Conservation (phyloP, 2,888 invertebrate genomes). For the Aproaerema taeniolella region DNA sequence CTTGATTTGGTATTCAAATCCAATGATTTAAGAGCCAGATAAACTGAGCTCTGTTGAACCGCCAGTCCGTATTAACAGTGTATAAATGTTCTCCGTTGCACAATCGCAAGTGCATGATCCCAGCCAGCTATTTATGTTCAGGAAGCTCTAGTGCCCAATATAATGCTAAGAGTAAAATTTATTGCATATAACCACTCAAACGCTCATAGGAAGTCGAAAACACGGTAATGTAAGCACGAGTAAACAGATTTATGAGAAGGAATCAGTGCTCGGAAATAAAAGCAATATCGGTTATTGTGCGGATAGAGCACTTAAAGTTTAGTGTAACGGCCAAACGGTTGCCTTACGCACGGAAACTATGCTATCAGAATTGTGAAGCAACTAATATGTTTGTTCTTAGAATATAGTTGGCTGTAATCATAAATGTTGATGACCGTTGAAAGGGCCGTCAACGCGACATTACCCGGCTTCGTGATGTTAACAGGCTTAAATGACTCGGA, state of each 20-base stretch:
- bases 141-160: slow-evolving; percentile 40
- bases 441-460: slow-evolving; percentile 55
- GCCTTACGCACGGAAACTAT: no score
- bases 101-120: slow-evolving; percentile 44
- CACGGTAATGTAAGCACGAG: slow-evolving; percentile 23
- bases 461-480: slow-evolving; percentile 58
- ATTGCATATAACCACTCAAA: slow-evolving; percentile 25
- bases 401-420: slow-evolving; percentile 45
- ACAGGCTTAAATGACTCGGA: slow-evolving; percentile 67
- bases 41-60: slow-evolving; percentile 11
- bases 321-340: slow-evolving; percentile 1
- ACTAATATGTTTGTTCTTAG: slow-evolving; percentile 28
- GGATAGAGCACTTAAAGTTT: background rate
- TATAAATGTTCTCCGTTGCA: slow-evolving; percentile 31
- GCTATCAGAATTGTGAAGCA: no score
- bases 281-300: background rate
- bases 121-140: slow-evolving; percentile 47
- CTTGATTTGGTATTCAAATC: slow-evolving; percentile 4
- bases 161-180: slow-evolving; percentile 29
- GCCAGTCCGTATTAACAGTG: slow-evolving; percentile 14
- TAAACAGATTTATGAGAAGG: slow-evolving; percentile 24
- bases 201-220: slow-evolving; percentile 21
- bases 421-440: slow-evolving; percentile 53
- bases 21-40: slow-evolving; percentile 7
- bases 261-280: background rate